A percentile compares a stretch with the other conserved stretches of the same genome.
These are phyloP conservation scores for Neotoxoptera formosana DNA, from an alignment of 1,140 invertebrate species.

Conservation along the genomic window DNA sequence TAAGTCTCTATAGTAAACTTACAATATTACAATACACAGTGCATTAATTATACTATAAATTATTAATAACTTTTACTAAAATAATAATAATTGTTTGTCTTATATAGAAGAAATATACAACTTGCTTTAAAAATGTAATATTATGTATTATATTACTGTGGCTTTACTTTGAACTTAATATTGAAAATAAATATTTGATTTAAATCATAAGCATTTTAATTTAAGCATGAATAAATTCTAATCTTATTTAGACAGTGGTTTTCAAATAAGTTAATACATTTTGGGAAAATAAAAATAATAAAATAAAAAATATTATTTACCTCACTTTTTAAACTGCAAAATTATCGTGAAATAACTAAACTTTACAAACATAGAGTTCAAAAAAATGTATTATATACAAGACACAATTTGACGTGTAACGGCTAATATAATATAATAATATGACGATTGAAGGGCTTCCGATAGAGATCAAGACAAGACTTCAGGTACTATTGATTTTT, in stretches of 20 bases:
- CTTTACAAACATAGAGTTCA: background rate
- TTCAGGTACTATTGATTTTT: constrained; percentile 16
- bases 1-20: background rate
- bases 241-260: background rate
- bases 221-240: background rate
- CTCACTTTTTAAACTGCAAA: background rate
- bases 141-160: background rate
- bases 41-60: background rate
- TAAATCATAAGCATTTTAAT: no score
- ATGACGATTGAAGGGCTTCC: background rate
- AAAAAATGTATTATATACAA: background rate
- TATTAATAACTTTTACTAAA: background rate
- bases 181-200: background rate
- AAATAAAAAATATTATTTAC: background rate
- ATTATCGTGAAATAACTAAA: background rate
- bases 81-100: background rate
- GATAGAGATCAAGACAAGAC: background rate
- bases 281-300: background rate
- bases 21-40: background rate
- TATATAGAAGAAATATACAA: background rate
- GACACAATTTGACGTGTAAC: background rate
- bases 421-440: background rate
- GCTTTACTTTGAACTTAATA: background rate
- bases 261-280: background rate
- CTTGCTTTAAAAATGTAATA: background rate